A percentile compares a stretch with the other conserved stretches of the same genome.
Conservation (phyloP, 2,797 vertebrate genomes). For the Pygocentrus nattereri region DNA sequence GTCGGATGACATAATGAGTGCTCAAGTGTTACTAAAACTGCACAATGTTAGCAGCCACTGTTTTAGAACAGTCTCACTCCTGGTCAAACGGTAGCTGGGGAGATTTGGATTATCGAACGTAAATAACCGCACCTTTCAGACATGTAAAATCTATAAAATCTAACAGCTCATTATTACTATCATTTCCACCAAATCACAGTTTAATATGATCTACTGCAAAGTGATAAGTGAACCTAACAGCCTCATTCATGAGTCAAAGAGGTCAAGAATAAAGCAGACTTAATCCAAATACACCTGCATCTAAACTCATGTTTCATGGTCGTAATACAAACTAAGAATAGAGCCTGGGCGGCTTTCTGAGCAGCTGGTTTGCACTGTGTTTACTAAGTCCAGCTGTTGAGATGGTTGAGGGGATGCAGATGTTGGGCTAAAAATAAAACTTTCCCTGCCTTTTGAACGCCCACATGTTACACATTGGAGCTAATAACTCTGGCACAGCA, state of each 20-base stretch:
- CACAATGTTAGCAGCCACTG: conserved; percentile 59
- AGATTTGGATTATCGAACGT: conserved; percentile 75
- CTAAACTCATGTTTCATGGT: conserved; percentile 12
- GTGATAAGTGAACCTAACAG: background rate
- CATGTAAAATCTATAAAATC: conserved; percentile 15
- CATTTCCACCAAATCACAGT: conserved; percentile 25
- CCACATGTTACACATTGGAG: conserved; percentile 55
- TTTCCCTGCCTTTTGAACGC: conserved; percentile 47
- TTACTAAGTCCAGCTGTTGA: conserved; percentile 65
- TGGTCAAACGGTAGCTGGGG: conserved; percentile 70
- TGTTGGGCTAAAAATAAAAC: conserved; percentile 73
- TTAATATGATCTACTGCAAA: background rate
- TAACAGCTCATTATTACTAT: background rate
- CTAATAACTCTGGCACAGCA: conserved; percentile 39
- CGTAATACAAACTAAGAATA: conserved; percentile 52
- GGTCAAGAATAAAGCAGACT: background rate
- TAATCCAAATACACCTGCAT: conserved; percentile 15
- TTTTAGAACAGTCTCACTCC: conserved; percentile 57
- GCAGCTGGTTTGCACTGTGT: conserved; percentile 64
- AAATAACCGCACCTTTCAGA: background rate
- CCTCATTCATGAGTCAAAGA: background rate
- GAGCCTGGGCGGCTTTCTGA: conserved; percentile 34
- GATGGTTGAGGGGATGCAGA: conserved; percentile 67
- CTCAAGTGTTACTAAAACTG: conserved; percentile 65
- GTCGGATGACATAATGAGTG: conserved; percentile 61